Evolutionary conservation across 2,888 invertebrate species (phyloP).

Genomic region (Agrotis segetum): DNA sequence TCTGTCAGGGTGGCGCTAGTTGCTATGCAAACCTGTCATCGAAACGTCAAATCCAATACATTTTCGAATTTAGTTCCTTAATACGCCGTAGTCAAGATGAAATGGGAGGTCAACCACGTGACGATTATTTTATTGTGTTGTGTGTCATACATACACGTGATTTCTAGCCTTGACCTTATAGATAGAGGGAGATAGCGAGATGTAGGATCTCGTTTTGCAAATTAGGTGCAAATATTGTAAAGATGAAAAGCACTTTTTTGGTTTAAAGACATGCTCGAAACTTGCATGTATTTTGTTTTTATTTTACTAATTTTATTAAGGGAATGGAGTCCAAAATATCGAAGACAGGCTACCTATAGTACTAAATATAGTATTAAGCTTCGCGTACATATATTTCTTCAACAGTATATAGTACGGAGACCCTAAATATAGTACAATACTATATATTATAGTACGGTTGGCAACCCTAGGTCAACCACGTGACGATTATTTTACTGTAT

Average conservation of each 20-base stretch:
- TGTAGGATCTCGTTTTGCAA: not conserved
- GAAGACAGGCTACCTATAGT: no score
- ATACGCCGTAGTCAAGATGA: conserved; percentile 17
- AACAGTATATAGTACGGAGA: no score
- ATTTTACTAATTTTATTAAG: no score
- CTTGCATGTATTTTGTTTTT: no score
- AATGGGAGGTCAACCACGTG: conserved; percentile 15
- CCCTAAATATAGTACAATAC: no score
- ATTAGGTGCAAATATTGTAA: not conserved
- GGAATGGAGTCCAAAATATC: no score
- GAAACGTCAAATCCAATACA: conserved; percentile 30
- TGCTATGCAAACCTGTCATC: not conserved
- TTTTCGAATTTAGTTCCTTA: conserved; percentile 8
- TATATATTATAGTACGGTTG: no score
- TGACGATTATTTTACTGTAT: conserved; percentile 21
- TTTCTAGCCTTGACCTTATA: conserved; percentile 25
- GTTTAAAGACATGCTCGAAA: no score
- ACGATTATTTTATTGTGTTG: conserved; percentile 19
- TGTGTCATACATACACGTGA: conserved; percentile 11
- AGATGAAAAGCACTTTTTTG: no score
- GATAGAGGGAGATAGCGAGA: conserved; percentile 3
- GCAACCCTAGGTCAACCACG: conserved; percentile 10
- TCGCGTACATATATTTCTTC: no score
- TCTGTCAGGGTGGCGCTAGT: conserved; percentile 7
- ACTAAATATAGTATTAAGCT: no score